Evolutionary conservation across 2,113 vertebrate genomes (phyloP), one percentile per base, ranked within the genome.

Genomic region (Neoarius graeffei): DNA sequence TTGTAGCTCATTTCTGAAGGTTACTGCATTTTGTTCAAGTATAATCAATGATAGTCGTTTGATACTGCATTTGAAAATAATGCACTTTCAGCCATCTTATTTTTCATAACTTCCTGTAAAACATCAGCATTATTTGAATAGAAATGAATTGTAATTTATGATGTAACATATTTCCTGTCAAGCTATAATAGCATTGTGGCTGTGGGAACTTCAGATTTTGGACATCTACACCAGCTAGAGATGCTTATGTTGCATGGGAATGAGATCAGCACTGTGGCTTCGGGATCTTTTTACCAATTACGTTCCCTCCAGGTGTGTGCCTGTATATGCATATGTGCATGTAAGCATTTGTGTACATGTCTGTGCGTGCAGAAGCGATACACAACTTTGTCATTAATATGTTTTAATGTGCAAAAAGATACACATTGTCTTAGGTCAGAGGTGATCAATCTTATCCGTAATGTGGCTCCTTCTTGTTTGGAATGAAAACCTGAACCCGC

Each of bases 211-310:
- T 93, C 94, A 82, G 93, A 95, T 89, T 95, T 96, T 87, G 90
- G 90, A 90, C 92, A 93, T 52, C 92, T 96, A 35, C 92, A 71
- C 79, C 92, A 94, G 87, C 92, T 96, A 90, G 95, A 96, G 93
- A 95, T 96, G 93, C 94, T 96, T 77, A 95, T 96, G 95, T 90
- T 96, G 74, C 96, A 96, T 87, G 95, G 96, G 64, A 96, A 96
- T 5, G 93, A 95, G 90, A 95, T 96, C 59, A 92, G 69, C 83
- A 92, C 89, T 3, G 86, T 96, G 82, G 92, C 94, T 2, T 73
- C 92, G 0, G 94, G 95, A 54, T 92, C 95, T 0, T 96, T 96
- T 92, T 93, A 95, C 91, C 93, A 93, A 86, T 91, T 96, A 81
- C 93, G 92, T 79, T 95, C 94, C 62, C 90, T 96, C 62, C 95